phyloP scores from a whole-genome alignment of 2,797 vertebrate genomes.

The Pteropus rufus region DNA sequence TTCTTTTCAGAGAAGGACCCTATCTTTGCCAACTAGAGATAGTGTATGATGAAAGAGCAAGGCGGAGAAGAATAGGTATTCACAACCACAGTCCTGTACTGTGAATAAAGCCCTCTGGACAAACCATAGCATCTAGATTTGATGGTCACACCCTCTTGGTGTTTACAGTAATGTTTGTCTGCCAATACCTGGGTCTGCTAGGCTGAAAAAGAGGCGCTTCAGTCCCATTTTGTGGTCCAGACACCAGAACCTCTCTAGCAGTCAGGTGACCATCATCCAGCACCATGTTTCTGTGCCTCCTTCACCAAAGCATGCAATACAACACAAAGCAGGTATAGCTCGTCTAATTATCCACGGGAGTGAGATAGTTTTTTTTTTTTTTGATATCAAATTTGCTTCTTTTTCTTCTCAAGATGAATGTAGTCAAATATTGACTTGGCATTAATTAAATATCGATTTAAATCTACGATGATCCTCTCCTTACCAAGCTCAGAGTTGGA shows the following conservation, averaged over 20 bases:
- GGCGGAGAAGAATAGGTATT: neutral
- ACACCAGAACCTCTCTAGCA: neutral
- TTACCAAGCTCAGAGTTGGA: neutral
- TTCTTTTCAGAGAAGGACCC: neutral
- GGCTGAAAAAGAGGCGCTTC: neutral
- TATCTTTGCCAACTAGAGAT: neutral
- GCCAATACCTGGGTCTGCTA: neutral
- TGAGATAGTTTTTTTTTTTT: neutral
- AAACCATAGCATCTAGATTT: neutral
- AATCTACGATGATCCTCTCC: neutral
- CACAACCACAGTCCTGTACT: neutral
- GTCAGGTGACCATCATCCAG: neutral
- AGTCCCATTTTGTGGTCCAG: neutral
- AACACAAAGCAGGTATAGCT: neutral
- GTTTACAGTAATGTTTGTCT: neutral
- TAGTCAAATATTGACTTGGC: neutral
- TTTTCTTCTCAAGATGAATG: slow-evolving; percentile 13
- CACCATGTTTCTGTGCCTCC: neutral
- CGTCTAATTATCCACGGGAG: neutral
- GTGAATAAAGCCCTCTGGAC: neutral
- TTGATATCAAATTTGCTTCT: neutral
- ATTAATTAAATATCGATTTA: slow-evolving; percentile 34
- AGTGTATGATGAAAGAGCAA: neutral
- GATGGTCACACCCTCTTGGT: neutral
- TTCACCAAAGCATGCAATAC: neutral